Evolutionary conservation across 1,140 invertebrate species (phyloP), one percentile per base, ranked within the genome.

Genomic region (Archivesica marissinica): DNA sequence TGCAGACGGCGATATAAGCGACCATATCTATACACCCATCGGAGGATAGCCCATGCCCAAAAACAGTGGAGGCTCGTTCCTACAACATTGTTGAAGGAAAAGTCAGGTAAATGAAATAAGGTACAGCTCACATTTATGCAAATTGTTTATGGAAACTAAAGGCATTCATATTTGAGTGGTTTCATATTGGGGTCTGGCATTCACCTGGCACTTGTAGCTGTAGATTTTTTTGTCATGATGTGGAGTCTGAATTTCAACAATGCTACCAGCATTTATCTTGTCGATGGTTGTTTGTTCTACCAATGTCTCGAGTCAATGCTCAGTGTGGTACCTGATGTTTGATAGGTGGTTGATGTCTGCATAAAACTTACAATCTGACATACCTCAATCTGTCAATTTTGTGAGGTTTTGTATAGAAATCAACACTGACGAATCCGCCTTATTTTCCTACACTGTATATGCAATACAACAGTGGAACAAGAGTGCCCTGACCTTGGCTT

Each of bases 21-120:
- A 30, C 76, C 76, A 17, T 78, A 78, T 33, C 9, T 78, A 15
- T 78, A 78, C 38, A 38, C 33, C 7, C 76, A 78, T 30, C 76
- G 44, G 56, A 78, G 28, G n/a, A 30, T 78, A 4, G 59, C 28
- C 20, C 76, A 78, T 47, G 25, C 38, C 30, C 7, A 52, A 54
- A 56, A 25, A 54, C 41, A 54, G 20, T 76, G 50, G 44, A n/a
- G 20, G 13, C 47, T 59, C 11, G 50, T 76, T 30, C 74, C 74
- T 20, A 56, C 50, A 38, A 13, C 47, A 15, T 54, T 33, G n/a
- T 39, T 70, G 30, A 2, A 47, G 25, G 33, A 33, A 47, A 38
- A 54, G 20, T 2, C 54, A 56, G 50, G 54, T 54, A 59, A 76
- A 30, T 38, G 38, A 25, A 30, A 47, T 52, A 75, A 33, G 28